A percentile compares a stretch with the other conserved stretches of the same genome.
Evolutionary conservation across 2,797 vertebrate genomes (phyloP).

Genomic region (Pithecia hirsuta): DNA sequence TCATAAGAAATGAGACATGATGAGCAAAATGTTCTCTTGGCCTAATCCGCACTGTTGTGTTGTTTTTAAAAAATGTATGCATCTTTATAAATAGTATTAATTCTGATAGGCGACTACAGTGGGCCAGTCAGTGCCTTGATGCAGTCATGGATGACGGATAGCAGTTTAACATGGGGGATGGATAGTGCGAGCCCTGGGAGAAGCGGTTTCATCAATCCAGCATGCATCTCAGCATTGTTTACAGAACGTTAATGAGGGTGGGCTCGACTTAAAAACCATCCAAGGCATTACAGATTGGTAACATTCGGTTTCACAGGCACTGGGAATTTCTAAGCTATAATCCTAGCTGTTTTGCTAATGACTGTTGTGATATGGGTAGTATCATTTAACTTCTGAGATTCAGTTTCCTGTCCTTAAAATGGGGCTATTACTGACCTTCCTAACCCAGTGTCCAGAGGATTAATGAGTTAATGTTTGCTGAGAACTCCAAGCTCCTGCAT

Average conservation of each 20-base stretch:
- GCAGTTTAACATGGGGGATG: neutral
- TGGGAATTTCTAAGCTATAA: slow-evolving; percentile 65
- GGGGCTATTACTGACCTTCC: slow-evolving; percentile 63
- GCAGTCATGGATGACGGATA: neutral
- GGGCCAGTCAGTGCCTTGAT: neutral
- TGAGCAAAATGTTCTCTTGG: neutral
- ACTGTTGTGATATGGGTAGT: slow-evolving; percentile 56
- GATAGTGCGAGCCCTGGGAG: neutral
- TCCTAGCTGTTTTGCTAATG: slow-evolving; percentile 61
- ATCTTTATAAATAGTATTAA: neutral
- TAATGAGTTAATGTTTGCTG: slow-evolving; percentile 29
- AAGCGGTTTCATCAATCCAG: slow-evolving; percentile 46
- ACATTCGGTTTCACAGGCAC: slow-evolving; percentile 13
- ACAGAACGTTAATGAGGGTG: slow-evolving; percentile 55
- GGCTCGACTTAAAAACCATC: slow-evolving; percentile 63
- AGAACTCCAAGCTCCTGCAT: neutral
- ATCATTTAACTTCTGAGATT: slow-evolving; percentile 68
- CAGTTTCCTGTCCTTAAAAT: slow-evolving; percentile 73
- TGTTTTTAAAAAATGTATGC: neutral
- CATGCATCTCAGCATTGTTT: neutral
- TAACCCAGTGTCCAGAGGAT: slow-evolving; percentile 62
- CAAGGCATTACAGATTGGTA: slow-evolving; percentile 53
- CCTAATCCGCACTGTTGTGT: neutral
- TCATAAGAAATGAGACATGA: neutral
- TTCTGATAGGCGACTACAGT: neutral